A percentile compares a stretch with the other conserved stretches of the same genome.
phyloP scores from a whole-genome alignment of 2,113 vertebrate genomes.

The Hemibates koningsi region DNA sequence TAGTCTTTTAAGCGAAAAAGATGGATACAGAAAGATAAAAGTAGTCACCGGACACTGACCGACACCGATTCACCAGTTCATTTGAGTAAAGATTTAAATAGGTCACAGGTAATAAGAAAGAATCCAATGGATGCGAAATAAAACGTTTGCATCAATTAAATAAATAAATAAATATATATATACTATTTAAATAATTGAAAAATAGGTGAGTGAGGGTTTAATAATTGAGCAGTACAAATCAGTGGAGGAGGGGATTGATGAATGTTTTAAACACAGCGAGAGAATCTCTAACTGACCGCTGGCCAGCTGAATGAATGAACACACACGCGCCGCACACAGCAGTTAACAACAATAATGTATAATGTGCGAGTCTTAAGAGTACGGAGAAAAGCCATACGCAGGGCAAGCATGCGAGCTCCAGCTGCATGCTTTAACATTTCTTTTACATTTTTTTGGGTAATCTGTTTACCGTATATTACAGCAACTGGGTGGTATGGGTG shows the following conservation, averaged over 20 bases:
- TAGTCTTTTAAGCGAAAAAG: fast-evolving
- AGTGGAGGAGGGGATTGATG: constrained; percentile 58
- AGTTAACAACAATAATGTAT: not conserved
- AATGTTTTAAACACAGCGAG: constrained; percentile 63
- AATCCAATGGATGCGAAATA: fast-evolving
- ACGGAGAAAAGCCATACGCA: fast-evolving
- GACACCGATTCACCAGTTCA: not conserved
- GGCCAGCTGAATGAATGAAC: not conserved
- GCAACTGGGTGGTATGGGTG: fast-evolving
- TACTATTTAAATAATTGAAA: constrained; percentile 69
- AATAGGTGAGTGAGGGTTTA: constrained; percentile 64
- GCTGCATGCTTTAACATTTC: not conserved
- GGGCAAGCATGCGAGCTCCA: not conserved
- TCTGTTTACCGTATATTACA: not conserved
- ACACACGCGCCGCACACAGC: not conserved
- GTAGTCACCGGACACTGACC: not conserved
- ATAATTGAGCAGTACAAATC: constrained; percentile 76
- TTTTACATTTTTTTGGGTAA: not conserved
- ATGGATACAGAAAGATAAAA: not conserved
- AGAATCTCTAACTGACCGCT: constrained; percentile 27
- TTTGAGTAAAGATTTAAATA: not conserved
- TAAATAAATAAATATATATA: not conserved
- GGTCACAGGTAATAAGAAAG: not conserved
- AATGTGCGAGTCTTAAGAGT: not conserved
- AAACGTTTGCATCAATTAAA: not conserved